Conservation (phyloP, 2,113 vertebrate genomes). For the Gadus macrocephalus region DNA sequence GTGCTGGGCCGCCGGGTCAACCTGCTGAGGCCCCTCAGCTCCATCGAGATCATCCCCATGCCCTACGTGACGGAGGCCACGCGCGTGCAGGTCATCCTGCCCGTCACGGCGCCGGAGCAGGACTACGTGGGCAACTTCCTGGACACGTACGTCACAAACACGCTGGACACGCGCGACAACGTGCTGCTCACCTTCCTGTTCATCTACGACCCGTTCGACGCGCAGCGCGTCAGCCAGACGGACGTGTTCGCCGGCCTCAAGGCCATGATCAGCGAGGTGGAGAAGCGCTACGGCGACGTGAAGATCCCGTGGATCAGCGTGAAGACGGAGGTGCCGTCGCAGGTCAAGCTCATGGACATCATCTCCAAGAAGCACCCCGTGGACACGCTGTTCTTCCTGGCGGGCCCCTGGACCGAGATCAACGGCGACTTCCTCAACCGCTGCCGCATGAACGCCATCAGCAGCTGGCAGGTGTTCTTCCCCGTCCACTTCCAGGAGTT, state of each 20-base stretch:
- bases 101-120: constrained; percentile 77
- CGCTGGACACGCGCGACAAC: constrained; percentile 86
- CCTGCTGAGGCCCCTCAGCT: constrained; percentile 84
- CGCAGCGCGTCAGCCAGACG: constrained; percentile 79
- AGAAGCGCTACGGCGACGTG: constrained; percentile 82
- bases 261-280: constrained; percentile 83
- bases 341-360: constrained; percentile 95
- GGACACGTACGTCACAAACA: constrained; percentile 86
- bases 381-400: constrained; percentile 90
- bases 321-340: constrained; percentile 88
- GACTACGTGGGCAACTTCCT: constrained; percentile 84
- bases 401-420: constrained; percentile 87
- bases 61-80: constrained; percentile 94
- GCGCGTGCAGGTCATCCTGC: constrained; percentile 89
- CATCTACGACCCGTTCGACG: constrained; percentile 87
- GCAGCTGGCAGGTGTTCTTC: constrained; percentile 95
- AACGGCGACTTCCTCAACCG: constrained; percentile 89
- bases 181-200: constrained; percentile 87
- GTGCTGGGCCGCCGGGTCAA: constrained; percentile 84
- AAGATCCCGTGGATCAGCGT: constrained; percentile 94
- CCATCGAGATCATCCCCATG: constrained; percentile 95
- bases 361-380: constrained; percentile 96
- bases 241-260: constrained; percentile 89
- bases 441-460: constrained; percentile 96
- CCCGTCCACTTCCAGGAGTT: constrained; percentile 96